Conservation (phyloP, 2,113 vertebrate species). For the Setophaga coronata region DNA sequence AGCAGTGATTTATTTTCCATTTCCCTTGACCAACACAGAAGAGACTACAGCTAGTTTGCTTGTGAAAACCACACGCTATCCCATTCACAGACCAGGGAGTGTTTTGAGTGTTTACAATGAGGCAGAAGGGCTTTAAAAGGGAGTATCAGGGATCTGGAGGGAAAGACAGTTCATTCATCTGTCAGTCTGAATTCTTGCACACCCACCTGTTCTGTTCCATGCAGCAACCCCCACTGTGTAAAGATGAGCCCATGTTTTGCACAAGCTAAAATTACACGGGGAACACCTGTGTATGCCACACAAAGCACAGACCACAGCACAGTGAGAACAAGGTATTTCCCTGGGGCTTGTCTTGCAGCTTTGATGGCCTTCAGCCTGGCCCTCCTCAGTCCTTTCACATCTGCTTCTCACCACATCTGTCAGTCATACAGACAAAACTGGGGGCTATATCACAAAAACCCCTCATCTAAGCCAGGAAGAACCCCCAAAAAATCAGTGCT, state of each 20-base stretch:
- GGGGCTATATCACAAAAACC: not conserved
- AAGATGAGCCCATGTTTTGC: not conserved
- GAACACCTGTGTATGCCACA: conserved; percentile 18
- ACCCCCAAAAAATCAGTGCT: not conserved
- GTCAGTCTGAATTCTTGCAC: not conserved
- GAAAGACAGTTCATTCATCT: not conserved
- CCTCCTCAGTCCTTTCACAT: not conserved
- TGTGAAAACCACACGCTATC: not conserved
- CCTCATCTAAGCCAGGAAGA: not conserved
- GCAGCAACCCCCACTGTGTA: not conserved
- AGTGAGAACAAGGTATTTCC: not conserved
- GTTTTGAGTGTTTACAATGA: not conserved
- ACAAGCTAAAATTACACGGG: conserved; percentile 30
- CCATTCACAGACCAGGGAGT: not conserved
- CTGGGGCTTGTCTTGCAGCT: not conserved
- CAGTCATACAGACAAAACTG: not conserved
- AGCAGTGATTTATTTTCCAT: not conserved
- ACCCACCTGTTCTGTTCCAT: conserved; percentile 19
- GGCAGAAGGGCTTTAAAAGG: not conserved
- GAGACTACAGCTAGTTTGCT: not conserved
- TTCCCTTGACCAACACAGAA: not conserved
- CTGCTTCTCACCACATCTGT: not conserved
- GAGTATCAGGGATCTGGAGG: not conserved
- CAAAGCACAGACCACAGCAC: not conserved
- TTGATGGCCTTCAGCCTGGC: not conserved